Base-by-base conservation (phyloP, 2,888 invertebrate genomes). In the Apodemia duryi region DNA sequence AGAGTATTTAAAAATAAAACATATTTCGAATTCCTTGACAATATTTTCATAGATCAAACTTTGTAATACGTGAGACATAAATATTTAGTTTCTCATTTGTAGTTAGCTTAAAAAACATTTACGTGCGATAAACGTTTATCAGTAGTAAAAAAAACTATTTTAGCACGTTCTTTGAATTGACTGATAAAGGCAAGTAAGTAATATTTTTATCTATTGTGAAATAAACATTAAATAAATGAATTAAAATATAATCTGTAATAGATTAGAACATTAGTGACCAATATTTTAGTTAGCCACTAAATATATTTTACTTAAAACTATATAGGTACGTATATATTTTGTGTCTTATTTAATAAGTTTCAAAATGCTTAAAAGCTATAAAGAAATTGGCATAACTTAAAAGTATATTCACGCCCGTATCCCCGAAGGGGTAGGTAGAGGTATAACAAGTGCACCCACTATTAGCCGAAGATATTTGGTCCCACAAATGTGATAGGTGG, bases 21-120 rank as follows among this genome's bases (percentile, higher is more conserved):
- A 57, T 57, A 11, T 6, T 57, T 10, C 57, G 32, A 32, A 13
- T 57, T 57, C 29, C 5, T 32, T 57, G 6, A 57, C 32, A 29
- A 57, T 57, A 32, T 57, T 57, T 57, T 10, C 10, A 29, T 29
- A 32, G 11, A 57, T 57, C 29, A 57, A 57, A 57, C 32, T 57
- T 57, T 32, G 32, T 6, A 57, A 57, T 32, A 57, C 57, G 32
- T 57, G 57, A 32, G 46, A 13, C 13, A 46, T 57, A 32, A 57
- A 13, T 11, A 57, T 57, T 57, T 57, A 11, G 28, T 32, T 57
- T 57, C 6, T 13, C 6, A 32, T 29, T 6, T 57, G 46, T 6
- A n/a, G 57, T 57, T 57, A 10, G 57, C 13, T 11, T 32, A 6
- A 13, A 29, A 57, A 57, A 57, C 13, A 57, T 57, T 29, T 11